A percentile compares a stretch with the other conserved stretches of the same genome.
Evolutionary conservation across 1,140 invertebrate genomes (phyloP).

Genomic region (Semibalanus balanoides): DNA sequence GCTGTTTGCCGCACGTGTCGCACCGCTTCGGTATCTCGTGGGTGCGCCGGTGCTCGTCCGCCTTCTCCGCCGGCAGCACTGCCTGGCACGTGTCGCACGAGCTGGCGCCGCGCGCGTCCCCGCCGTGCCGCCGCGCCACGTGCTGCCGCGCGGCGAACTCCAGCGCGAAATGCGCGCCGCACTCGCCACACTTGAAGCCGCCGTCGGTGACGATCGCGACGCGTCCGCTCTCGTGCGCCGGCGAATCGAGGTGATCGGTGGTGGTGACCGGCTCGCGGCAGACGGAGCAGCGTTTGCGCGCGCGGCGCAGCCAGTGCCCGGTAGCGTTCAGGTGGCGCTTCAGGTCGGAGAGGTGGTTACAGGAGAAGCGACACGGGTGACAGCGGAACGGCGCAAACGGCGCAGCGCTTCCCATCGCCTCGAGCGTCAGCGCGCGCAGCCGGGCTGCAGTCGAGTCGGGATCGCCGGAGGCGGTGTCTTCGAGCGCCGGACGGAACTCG

Average conservation of each 20-base stretch:
- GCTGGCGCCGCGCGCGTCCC: no score
- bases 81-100: neutral
- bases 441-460: no score
- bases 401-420: neutral
- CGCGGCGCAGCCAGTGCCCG: neutral
- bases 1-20: neutral
- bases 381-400: neutral
- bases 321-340: slow-evolving; percentile 6
- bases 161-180: neutral
- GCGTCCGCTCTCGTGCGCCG: neutral
- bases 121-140: neutral
- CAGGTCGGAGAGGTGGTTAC: slow-evolving; percentile 15
- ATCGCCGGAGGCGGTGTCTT: neutral
- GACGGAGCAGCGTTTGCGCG: neutral
- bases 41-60: neutral
- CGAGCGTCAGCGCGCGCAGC: neutral
- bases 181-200: neutral
- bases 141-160: neutral
- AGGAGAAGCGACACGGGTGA: slow-evolving; percentile 10
- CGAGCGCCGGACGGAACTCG: no score
- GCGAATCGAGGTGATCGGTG: neutral
- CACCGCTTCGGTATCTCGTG: neutral
- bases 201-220: neutral
- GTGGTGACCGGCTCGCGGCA: neutral
- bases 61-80: neutral